Conservation (phyloP, 1,140 invertebrate species). For the Drosophila parvula region DNA sequence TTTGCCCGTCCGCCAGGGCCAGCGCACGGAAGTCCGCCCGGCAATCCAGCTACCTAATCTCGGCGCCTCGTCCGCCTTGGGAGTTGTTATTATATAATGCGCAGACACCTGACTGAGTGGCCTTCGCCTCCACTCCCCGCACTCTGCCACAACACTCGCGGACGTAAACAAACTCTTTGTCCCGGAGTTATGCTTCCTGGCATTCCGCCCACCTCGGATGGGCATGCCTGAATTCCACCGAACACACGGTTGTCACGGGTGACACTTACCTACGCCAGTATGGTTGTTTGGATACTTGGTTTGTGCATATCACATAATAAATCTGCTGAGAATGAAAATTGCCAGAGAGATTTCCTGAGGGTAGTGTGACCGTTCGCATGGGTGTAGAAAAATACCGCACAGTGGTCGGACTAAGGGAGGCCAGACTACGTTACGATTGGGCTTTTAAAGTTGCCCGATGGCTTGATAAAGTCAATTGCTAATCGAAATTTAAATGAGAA, state of each 20-base stretch:
- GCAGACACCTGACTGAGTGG: constrained; percentile 64
- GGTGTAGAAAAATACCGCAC: background rate
- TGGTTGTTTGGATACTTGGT: constrained; percentile 21
- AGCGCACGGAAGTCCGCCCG: constrained; percentile 6
- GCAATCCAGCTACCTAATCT: constrained; percentile 32
- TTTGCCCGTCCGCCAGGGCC: constrained; percentile 15
- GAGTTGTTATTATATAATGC: constrained; percentile 73
- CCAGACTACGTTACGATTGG: background rate
- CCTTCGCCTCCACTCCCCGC: constrained; percentile 4
- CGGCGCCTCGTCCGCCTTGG: constrained; percentile 33
- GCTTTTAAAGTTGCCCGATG: background rate
- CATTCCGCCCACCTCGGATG: background rate
- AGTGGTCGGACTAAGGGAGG: background rate
- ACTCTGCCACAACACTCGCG: background rate
- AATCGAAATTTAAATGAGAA: constrained; percentile 2
- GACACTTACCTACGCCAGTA: constrained; percentile 32
- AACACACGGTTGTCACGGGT: background rate
- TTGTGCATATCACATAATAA: constrained; percentile 48
- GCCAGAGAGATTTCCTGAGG: constrained; percentile 12
- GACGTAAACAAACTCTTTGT: constrained; percentile 40
- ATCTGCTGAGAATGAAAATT: constrained; percentile 8
- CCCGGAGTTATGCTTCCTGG: constrained; percentile 3
- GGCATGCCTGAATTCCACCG: background rate
- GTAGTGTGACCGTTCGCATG: constrained; percentile 8
- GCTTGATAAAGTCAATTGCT: background rate